Percentiles rank a stretch among this genome's conserved stretches.
Conservation (phyloP, 30 jellyfish, hydroid and myxozoan species). For the Pseudorhiza aurosa region DNA sequence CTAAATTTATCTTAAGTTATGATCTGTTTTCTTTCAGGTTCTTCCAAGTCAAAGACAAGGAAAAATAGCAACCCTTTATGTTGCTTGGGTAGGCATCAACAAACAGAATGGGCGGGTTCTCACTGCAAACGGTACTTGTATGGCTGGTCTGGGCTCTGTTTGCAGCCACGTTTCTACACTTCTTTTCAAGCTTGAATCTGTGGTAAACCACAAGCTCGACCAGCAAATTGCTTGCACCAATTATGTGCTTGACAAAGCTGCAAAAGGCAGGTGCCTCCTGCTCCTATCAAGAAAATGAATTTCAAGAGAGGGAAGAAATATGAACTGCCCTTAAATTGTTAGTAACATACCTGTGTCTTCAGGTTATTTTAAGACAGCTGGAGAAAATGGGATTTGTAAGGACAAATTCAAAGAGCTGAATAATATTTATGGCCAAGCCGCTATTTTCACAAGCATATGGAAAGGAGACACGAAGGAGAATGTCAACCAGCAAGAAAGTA, state of each 20-base stretch:
- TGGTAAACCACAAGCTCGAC: too few species aligned
- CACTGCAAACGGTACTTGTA: conserved; percentile 59
- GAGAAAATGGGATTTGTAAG: conserved; percentile 22
- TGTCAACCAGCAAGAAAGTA: conserved; percentile 14
- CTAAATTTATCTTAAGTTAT: too few species aligned
- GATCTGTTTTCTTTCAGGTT: conserved; percentile 1
- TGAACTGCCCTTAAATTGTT: too few species aligned
- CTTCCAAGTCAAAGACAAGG: conserved; percentile 65
- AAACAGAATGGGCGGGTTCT: conserved; percentile 49
- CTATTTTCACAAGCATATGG: conserved; percentile 34
- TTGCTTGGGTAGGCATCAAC: conserved; percentile 33
- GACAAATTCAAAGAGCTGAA: conserved; percentile 9
- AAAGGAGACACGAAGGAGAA: neutral
- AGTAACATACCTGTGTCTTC: too few species aligned
- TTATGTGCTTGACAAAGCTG: conserved; percentile 10
- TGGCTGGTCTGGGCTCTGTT: conserved; percentile 70
- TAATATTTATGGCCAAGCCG: neutral
- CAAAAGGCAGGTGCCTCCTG: too few species aligned
- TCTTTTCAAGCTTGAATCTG: conserved; percentile 32
- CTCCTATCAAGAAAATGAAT: too few species aligned
- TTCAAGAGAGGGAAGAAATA: too few species aligned
- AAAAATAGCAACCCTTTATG: too few species aligned
- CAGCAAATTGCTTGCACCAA: conserved; percentile 49
- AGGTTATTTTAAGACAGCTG: too few species aligned
- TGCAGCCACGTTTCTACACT: conserved; percentile 60